Conservation (phyloP, 2,113 vertebrate genomes). For the Alouatta palliata region DNA sequence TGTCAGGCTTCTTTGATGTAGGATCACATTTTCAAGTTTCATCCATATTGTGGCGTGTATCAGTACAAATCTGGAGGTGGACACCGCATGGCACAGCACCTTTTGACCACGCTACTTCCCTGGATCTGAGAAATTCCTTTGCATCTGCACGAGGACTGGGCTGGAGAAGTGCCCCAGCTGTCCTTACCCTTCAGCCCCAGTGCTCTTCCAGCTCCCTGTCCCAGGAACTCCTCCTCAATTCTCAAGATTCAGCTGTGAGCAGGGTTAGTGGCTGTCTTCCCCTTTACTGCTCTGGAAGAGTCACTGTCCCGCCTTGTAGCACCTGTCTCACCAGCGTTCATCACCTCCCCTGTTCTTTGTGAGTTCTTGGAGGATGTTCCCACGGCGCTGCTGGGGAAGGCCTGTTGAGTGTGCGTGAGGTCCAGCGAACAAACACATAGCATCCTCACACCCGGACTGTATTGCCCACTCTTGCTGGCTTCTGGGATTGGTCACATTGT, state of each 20-base stretch:
- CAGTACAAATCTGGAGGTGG: neutral
- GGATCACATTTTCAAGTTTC: too few species aligned
- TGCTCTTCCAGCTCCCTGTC: too few species aligned
- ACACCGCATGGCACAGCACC: neutral
- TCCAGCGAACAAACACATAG: fast-evolving
- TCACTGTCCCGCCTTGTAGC: too few species aligned
- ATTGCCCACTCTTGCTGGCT: neutral
- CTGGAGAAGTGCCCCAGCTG: neutral
- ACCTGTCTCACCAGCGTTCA: fast-evolving
- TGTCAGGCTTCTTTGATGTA: neutral
- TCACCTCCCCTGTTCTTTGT: fast-evolving
- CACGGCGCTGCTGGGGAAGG: neutral
- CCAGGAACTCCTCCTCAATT: neutral
- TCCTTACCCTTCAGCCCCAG: neutral
- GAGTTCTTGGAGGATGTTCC: neutral
- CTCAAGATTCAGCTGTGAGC: neutral
- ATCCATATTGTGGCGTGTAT: too few species aligned
- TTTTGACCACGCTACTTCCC: neutral
- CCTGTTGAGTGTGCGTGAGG: neutral
- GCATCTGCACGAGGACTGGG: neutral
- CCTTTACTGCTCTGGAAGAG: fast-evolving
- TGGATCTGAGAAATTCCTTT: too few species aligned
- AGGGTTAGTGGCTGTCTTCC: neutral
- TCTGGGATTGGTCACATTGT: neutral
- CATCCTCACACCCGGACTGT: neutral